phyloP scores from a whole-genome alignment of 2,797 vertebrate species.

The Trachurus trachurus region DNA sequence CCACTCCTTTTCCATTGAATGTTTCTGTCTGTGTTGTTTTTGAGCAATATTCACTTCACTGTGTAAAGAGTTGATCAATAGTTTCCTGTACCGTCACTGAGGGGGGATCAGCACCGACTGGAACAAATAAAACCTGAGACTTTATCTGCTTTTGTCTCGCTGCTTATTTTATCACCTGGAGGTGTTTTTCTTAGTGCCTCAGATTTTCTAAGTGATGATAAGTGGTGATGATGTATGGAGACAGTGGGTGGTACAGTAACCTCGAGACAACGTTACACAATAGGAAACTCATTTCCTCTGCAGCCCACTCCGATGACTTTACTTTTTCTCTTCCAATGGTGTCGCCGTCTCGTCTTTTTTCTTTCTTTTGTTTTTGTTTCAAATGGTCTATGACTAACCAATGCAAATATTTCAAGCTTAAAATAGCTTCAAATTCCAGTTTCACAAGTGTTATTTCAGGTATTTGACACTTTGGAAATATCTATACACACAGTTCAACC shows the following conservation, averaged over 20 bases:
- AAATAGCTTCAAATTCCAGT: constrained; percentile 21
- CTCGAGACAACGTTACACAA: constrained; percentile 6
- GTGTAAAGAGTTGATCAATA: neutral
- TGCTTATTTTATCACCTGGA: neutral
- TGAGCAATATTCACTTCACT: neutral
- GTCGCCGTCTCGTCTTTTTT: neutral
- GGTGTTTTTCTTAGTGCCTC: too few species aligned
- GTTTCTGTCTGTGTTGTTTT: neutral
- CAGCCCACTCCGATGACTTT: constrained; percentile 48
- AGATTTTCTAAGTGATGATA: too few species aligned
- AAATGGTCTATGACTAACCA: constrained; percentile 9
- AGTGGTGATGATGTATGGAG: neutral
- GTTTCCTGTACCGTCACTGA: constrained; percentile 3
- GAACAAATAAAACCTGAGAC: constrained; percentile 39
- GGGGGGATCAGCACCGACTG: neutral
- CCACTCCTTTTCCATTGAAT: neutral
- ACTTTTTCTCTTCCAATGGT: neutral
- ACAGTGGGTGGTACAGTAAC: constrained; percentile 24
- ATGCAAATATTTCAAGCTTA: constrained; percentile 29
- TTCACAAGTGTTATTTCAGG: constrained; percentile 1
- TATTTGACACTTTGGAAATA: neutral
- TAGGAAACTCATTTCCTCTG: constrained; percentile 47
- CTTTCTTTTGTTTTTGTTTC: neutral
- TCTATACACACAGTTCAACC: neutral
- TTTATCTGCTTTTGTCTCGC: constrained; percentile 4